A percentile compares a stretch with the other conserved stretches of the same genome.
Conservation (phyloP, 2,113 vertebrate genomes). For the Calonectris borealis region DNA sequence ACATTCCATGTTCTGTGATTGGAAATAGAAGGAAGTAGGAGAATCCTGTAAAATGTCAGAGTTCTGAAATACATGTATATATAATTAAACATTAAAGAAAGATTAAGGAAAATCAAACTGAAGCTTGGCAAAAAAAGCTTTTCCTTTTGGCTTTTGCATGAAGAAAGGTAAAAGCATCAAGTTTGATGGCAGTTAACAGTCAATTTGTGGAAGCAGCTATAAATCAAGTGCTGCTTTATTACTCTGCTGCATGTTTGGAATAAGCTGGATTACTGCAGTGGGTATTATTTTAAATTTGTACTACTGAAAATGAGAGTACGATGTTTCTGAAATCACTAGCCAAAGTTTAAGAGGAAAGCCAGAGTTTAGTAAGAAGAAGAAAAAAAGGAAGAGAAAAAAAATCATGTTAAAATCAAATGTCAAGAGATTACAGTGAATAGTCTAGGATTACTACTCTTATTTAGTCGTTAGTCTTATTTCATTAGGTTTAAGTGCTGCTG, state of each 20-base stretch:
- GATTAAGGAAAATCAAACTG: background rate
- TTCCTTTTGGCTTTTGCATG: background rate
- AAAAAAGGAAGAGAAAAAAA: background rate
- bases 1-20: background rate
- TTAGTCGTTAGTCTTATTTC: background rate
- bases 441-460: background rate
- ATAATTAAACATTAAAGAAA: background rate
- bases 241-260: background rate
- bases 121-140: background rate
- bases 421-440: background rate
- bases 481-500: background rate
- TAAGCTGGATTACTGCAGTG: background rate
- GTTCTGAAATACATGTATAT: background rate
- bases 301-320: background rate
- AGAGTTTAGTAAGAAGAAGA: background rate
- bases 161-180: background rate
- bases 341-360: background rate
- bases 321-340: background rate
- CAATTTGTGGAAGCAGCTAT: background rate
- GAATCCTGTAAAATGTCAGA: background rate
- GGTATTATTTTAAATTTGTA: background rate
- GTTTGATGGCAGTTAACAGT: background rate
- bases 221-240: background rate
- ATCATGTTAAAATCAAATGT: background rate
- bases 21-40: background rate